Percentiles rank a stretch among this genome's conserved stretches.
Evolutionary conservation across 2,113 vertebrate genomes (phyloP).

Genomic region (Oreochromis aureus): DNA sequence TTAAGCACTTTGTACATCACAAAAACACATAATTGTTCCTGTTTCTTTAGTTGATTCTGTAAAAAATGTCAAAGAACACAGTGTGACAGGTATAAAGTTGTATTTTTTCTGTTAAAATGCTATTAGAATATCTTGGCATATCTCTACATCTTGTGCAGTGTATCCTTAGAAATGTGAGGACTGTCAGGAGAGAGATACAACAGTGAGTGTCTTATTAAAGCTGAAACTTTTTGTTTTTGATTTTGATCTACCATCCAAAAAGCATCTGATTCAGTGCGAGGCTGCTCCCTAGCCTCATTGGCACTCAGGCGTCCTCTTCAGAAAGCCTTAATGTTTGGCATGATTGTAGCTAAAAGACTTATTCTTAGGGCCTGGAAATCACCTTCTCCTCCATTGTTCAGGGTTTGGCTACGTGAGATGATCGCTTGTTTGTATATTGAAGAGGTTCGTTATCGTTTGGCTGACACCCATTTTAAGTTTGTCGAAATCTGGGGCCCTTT

Average conservation of each 20-base stretch:
- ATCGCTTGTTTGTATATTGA: too few relatives aligned
- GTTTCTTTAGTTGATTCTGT: not conserved
- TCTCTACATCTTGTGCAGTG: not conserved
- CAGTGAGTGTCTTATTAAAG: not conserved
- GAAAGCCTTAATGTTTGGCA: too few relatives aligned
- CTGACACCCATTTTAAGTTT: too few relatives aligned
- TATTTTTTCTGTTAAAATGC: not conserved
- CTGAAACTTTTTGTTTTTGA: not conserved
- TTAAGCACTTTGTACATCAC: not conserved
- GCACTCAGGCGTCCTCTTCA: too few relatives aligned
- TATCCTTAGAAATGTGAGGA: not conserved
- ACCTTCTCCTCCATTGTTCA: too few relatives aligned
- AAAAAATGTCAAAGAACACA: not conserved
- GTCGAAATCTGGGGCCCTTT: too few relatives aligned
- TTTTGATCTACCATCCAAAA: not conserved
- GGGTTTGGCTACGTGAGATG: too few relatives aligned
- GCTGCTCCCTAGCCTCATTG: too few relatives aligned
- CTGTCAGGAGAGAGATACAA: fast-evolving
- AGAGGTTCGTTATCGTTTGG: too few relatives aligned
- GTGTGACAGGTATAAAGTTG: fast-evolving
- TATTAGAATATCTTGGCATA: not conserved
- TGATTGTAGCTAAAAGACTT: too few relatives aligned
- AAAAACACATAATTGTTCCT: not conserved
- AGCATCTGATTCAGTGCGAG: not conserved
- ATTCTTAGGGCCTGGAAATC: too few relatives aligned